phyloP scores from a whole-genome alignment of 2,797 vertebrate species.

The Brotula barbata region DNA sequence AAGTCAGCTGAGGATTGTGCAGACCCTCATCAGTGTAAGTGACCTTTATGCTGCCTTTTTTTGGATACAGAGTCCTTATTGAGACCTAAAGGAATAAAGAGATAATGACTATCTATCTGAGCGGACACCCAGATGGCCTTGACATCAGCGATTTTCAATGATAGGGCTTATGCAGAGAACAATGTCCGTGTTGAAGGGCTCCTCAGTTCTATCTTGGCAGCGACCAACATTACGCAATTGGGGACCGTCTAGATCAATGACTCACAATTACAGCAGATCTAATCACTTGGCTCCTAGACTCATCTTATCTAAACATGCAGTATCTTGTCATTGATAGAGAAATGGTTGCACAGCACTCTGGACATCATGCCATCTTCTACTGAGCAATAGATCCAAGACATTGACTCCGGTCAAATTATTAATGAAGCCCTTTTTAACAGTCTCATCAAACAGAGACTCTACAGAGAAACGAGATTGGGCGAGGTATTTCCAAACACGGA shows the following conservation, averaged over 20 bases:
- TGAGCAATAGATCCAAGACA: conserved; percentile 15
- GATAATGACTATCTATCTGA: conserved; percentile 53
- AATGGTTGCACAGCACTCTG: conserved; percentile 50
- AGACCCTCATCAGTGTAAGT: conserved; percentile 3
- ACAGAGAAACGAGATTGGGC: neutral
- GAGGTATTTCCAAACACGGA: neutral
- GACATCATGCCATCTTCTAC: conserved; percentile 39
- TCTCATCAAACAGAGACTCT: conserved; percentile 17
- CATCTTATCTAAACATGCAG: conserved; percentile 45
- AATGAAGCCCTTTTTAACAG: conserved; percentile 41
- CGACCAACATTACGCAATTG: conserved; percentile 43
- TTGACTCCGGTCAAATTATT: conserved; percentile 31
- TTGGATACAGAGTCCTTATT: conserved; percentile 33
- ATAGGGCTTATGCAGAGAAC: conserved; percentile 35
- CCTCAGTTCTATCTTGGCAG: conserved; percentile 43
- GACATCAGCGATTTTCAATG: conserved; percentile 52
- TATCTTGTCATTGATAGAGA: conserved; percentile 46
- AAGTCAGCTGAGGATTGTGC: conserved; percentile 23
- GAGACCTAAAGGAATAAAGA: conserved; percentile 32
- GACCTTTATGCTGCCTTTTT: conserved; percentile 34
- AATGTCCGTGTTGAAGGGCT: conserved; percentile 20
- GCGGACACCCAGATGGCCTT: conserved; percentile 37
- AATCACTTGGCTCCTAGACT: conserved; percentile 31
- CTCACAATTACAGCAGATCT: conserved; percentile 33
- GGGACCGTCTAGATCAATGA: conserved; percentile 46